phyloP scores from a whole-genome alignment of 1,140 invertebrate species.

The Drosophila funebris region DNA sequence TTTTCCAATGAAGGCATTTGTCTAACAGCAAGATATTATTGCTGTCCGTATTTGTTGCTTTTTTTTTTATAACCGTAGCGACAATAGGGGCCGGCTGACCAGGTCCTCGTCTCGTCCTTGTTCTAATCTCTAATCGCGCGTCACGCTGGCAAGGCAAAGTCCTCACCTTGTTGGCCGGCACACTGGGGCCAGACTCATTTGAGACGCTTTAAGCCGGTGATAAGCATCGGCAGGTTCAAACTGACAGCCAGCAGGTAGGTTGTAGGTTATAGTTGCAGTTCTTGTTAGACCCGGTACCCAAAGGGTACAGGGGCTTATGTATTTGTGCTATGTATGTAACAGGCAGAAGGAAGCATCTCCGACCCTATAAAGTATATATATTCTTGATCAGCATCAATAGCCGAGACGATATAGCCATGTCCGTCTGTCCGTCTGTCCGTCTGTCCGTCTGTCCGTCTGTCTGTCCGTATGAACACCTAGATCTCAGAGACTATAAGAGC shows the following conservation, averaged over 20 bases:
- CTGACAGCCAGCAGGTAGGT: constrained; percentile 59
- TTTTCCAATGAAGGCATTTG: constrained; percentile 47
- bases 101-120: constrained; percentile 27
- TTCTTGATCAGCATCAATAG: no score
- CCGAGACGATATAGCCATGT: no score
- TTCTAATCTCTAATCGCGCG: constrained; percentile 75
- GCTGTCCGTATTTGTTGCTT: constrained; percentile 12
- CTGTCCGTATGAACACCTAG: no score
- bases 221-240: constrained; percentile 74
- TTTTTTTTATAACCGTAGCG: constrained; percentile 23
- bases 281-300: no score
- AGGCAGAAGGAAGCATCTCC: no score
- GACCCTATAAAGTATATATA: no score
- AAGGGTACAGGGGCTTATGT: no score
- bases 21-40: constrained; percentile 60
- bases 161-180: constrained; percentile 39
- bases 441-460: no score
- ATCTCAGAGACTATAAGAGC: no score
- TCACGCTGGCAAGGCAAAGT: constrained; percentile 65
- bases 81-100: constrained; percentile 27
- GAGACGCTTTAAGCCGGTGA: constrained; percentile 63
- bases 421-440: no score
- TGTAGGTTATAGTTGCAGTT: constrained; percentile 18
- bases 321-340: no score
- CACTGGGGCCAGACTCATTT: constrained; percentile 61